Conservation (phyloP, 2,888 invertebrate genomes). For the Standfussiana lucernea region DNA sequence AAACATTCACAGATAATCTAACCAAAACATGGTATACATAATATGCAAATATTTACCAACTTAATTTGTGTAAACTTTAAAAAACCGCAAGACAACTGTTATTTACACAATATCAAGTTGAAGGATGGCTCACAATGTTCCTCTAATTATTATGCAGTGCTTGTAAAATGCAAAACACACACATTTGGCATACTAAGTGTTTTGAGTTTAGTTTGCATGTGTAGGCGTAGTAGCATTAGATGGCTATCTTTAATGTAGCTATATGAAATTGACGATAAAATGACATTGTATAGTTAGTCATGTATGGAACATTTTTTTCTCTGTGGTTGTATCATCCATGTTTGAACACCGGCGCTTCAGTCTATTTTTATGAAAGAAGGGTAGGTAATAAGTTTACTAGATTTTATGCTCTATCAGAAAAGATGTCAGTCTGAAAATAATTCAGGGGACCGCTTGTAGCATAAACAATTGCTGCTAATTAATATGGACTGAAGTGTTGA, state of each 20-base stretch:
- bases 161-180: slow-evolving; percentile 70
- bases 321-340: background rate
- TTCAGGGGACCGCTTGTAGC: too few relatives aligned
- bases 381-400: background rate
- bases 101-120: slow-evolving; percentile 59
- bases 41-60: slow-evolving; percentile 22
- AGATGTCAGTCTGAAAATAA: background rate
- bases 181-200: slow-evolving; percentile 68
- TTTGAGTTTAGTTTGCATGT: slow-evolving; percentile 35
- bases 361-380: background rate
- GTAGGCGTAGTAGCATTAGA: slow-evolving; percentile 55
- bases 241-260: slow-evolving; percentile 40
- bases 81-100: slow-evolving; percentile 30
- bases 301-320: background rate
- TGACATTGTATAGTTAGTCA: slow-evolving; percentile 1
- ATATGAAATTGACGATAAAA: background rate
- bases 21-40: background rate
- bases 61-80: slow-evolving; percentile 28
- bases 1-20: background rate
- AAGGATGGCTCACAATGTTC: slow-evolving; percentile 53
- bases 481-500: background rate
- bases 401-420: background rate
- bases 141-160: slow-evolving; percentile 65
- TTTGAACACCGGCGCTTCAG: background rate
- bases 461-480: background rate